Conservation (phyloP, 2,797 vertebrate species). For the Dicrostonyx torquatus region DNA sequence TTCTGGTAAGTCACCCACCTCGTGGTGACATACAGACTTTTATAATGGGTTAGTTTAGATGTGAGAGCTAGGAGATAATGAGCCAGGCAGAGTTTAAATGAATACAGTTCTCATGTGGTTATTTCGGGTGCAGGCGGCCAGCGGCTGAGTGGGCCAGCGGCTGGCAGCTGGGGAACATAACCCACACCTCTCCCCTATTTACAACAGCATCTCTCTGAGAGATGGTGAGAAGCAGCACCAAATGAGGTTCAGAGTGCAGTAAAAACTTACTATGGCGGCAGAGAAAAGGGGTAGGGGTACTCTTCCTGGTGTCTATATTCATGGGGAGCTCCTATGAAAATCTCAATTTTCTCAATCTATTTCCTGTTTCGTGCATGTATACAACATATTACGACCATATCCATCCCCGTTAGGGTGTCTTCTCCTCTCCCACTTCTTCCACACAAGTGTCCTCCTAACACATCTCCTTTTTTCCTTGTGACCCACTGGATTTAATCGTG, state of each 20-base stretch:
- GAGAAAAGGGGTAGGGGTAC: background rate
- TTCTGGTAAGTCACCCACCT: too few relatives aligned
- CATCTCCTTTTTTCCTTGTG: background rate
- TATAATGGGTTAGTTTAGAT: too few relatives aligned
- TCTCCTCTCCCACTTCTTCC: background rate
- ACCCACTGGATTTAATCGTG: background rate
- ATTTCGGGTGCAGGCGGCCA: too few relatives aligned
- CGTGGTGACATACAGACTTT: too few relatives aligned
- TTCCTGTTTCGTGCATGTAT: background rate
- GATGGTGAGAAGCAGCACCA: background rate
- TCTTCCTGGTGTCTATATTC: background rate
- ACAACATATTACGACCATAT: background rate
- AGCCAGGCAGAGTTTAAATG: too few relatives aligned
- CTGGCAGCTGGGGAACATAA: too few relatives aligned
- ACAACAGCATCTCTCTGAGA: background rate
- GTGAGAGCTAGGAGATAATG: too few relatives aligned
- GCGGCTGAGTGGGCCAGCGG: too few relatives aligned
- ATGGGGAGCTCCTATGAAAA: background rate
- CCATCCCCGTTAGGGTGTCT: background rate
- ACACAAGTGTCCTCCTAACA: background rate
- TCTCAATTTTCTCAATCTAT: background rate
- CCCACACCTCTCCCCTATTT: too few relatives aligned
- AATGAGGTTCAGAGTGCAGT: background rate
- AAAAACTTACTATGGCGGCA: too few relatives aligned
- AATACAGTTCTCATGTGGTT: too few relatives aligned